Conservation (phyloP, 2,888 invertebrate species). For the Plutella xylostella region DNA sequence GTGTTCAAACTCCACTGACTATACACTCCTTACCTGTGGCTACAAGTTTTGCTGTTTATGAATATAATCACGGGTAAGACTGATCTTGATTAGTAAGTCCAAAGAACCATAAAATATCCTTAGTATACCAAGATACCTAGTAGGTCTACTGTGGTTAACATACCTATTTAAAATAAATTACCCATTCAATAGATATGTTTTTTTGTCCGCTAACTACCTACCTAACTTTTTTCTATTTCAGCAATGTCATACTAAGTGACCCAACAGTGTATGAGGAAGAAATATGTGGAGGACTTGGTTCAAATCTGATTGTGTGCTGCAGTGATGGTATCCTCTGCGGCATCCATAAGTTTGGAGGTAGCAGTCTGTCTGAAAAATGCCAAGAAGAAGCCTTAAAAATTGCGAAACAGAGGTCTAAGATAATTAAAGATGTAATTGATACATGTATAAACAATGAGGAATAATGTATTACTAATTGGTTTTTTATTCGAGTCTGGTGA, state of each 20-base stretch:
- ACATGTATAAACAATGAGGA: conserved; percentile 39
- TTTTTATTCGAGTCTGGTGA: too few relatives aligned
- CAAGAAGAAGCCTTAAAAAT: conserved; percentile 71
- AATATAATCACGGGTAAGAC: conserved; percentile 64
- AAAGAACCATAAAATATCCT: too few relatives aligned
- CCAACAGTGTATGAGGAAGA: conserved; percentile 87
- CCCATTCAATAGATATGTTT: neutral
- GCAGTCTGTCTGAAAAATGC: conserved; percentile 67
- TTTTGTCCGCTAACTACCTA: neutral
- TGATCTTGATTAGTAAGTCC: too few relatives aligned
- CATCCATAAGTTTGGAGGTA: conserved; percentile 82
- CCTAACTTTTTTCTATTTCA: conserved; percentile 44
- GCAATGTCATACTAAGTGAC: conserved; percentile 77
- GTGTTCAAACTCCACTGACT: conserved; percentile 61
- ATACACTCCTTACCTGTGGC: conserved; percentile 74
- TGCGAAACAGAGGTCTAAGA: conserved; percentile 68
- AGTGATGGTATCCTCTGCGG: conserved; percentile 74
- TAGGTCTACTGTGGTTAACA: neutral
- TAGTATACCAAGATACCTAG: too few relatives aligned
- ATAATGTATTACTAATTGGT: too few relatives aligned
- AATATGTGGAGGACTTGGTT: conserved; percentile 72
- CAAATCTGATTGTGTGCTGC: conserved; percentile 75
- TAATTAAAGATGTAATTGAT: conserved; percentile 53
- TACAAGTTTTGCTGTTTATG: conserved; percentile 81
- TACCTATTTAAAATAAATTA: neutral